Percentiles rank a stretch among this genome's conserved stretches.
Evolutionary conservation across 2,113 vertebrate species (phyloP).

Genomic region (Pavo muticus): DNA sequence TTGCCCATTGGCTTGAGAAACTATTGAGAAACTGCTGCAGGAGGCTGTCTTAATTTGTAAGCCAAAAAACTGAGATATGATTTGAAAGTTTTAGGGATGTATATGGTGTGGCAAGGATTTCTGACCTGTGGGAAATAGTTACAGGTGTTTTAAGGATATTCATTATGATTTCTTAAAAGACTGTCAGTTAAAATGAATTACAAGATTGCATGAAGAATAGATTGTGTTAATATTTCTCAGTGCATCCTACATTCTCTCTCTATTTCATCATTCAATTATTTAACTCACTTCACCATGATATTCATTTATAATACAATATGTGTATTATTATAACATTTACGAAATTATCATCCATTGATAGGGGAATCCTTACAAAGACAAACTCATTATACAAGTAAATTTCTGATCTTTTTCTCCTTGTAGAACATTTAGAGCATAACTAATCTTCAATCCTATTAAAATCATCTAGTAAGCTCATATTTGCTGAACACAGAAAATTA

Average conservation of each 20-base stretch:
- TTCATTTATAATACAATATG: neutral
- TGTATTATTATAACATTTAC: neutral
- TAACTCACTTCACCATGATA: neutral
- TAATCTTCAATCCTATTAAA: neutral
- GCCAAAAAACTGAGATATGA: neutral
- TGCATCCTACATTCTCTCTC: neutral
- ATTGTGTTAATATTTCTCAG: neutral
- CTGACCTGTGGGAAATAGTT: neutral
- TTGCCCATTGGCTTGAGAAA: neutral
- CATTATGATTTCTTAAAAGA: neutral
- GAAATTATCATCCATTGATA: neutral
- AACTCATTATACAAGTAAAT: neutral
- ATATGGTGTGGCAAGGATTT: neutral
- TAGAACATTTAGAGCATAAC: neutral
- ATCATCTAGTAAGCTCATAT: neutral
- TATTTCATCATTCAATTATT: neutral
- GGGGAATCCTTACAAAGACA: neutral
- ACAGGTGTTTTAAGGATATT: neutral
- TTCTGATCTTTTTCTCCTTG: neutral
- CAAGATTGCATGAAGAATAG: neutral
- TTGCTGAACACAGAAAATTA: neutral
- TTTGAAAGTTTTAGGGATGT: neutral
- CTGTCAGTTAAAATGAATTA: neutral
- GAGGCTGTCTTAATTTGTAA: neutral
- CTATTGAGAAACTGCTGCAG: neutral